Conservation (phyloP, 2,113 vertebrate species). For the Promerops cafer region DNA sequence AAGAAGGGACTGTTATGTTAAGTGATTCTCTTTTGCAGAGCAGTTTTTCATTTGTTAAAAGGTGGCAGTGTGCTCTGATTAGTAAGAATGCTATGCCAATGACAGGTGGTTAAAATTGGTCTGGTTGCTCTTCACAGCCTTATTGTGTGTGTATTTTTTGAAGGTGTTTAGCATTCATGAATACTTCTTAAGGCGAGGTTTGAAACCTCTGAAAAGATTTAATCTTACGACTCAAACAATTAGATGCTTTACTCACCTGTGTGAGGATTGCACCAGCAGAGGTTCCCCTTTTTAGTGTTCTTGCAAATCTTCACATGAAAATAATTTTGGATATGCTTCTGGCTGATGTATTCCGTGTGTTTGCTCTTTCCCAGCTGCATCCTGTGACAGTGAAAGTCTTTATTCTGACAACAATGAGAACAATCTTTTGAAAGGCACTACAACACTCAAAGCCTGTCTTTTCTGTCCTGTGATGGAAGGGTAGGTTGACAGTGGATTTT, state of each 20-base stretch:
- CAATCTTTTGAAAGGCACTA: conserved; percentile 60
- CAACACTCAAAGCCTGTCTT: conserved; percentile 74
- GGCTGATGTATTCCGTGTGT: background rate
- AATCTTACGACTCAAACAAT: background rate
- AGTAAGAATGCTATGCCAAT: background rate
- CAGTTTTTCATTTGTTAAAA: background rate
- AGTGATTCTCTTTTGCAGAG: background rate
- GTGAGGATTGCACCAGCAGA: background rate
- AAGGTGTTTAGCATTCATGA: background rate
- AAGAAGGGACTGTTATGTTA: background rate
- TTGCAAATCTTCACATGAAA: background rate
- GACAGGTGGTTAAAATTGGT: background rate
- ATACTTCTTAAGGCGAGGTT: background rate
- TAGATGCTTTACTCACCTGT: background rate
- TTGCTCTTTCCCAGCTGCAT: conserved; percentile 60
- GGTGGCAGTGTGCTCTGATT: background rate
- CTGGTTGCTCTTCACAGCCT: background rate
- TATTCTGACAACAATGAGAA: conserved; percentile 64
- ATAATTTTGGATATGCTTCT: background rate
- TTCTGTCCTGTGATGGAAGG: conserved; percentile 74
- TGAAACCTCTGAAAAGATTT: background rate
- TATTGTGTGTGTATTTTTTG: background rate
- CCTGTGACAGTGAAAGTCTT: conserved; percentile 63
- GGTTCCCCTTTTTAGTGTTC: background rate
- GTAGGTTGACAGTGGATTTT: conserved; percentile 59